Evolutionary conservation across 2,797 vertebrate genomes (phyloP).

Genomic region (Molossus molossus): DNA sequence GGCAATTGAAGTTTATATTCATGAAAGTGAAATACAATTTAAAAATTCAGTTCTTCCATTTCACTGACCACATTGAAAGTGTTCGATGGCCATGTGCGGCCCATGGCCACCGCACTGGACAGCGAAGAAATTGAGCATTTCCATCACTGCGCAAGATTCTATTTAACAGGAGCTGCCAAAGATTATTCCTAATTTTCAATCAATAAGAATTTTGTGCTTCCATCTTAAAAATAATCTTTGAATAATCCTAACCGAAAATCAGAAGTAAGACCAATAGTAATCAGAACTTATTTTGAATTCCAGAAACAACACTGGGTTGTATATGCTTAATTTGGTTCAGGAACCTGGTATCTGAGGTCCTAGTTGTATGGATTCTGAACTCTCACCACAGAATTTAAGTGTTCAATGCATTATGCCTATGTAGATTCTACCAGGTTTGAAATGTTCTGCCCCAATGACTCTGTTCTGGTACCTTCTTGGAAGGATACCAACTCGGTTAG

Average conservation of each 20-base stretch:
- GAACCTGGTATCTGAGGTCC: background rate
- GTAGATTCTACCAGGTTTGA: background rate
- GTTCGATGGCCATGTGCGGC: fast-evolving
- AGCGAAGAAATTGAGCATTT: background rate
- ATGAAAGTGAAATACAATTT: constrained; percentile 39
- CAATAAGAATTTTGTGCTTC: background rate
- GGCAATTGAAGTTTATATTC: background rate
- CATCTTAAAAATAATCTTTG: background rate
- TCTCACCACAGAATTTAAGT: fast-evolving
- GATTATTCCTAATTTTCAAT: background rate
- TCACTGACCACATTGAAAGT: background rate
- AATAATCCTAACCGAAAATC: background rate
- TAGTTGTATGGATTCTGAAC: fast-evolving
- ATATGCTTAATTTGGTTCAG: background rate
- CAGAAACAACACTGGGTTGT: background rate
- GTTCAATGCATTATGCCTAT: background rate
- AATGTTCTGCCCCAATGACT: background rate
- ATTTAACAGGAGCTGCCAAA: background rate
- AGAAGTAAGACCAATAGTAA: background rate
- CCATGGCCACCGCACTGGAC: background rate
- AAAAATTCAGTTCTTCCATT: background rate
- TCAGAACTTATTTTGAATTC: background rate
- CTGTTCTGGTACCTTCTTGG: background rate
- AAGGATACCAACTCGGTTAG: background rate
- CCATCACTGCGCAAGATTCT: background rate